Conservation (phyloP, 2,888 invertebrate genomes). For the Pammene fasciana region DNA sequence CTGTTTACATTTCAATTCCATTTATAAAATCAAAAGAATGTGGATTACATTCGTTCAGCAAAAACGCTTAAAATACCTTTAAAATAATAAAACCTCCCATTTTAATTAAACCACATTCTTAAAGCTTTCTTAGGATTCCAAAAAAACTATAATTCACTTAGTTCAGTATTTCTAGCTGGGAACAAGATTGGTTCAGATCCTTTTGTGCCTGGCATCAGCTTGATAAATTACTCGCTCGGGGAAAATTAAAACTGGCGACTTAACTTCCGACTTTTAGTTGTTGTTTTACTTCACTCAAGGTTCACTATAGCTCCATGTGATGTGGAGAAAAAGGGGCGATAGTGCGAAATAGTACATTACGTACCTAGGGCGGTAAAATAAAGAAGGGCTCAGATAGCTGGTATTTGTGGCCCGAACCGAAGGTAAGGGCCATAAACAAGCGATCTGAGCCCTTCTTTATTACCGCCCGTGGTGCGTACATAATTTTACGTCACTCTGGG, state of each 20-base stretch:
- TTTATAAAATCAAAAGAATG: too few relatives aligned
- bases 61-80: not conserved
- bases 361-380: too few relatives aligned
- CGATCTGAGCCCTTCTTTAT: too few relatives aligned
- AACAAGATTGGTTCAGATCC: conserved; percentile 50
- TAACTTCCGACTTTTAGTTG: conserved; percentile 29
- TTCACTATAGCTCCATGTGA: not conserved
- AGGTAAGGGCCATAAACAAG: too few relatives aligned
- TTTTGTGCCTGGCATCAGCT: conserved; percentile 53
- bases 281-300: conserved; percentile 22
- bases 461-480: too few relatives aligned
- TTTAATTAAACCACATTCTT: conserved; percentile 22
- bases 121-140: conserved; percentile 27
- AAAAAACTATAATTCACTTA: conserved; percentile 44
- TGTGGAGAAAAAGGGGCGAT: not conserved
- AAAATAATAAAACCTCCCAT: not conserved
- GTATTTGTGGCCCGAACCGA: too few relatives aligned
- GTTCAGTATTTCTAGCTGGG: conserved; percentile 47
- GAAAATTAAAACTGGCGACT: conserved; percentile 63
- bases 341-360: too few relatives aligned
- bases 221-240: conserved; percentile 63
- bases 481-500: too few relatives aligned
- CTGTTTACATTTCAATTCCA: too few relatives aligned
- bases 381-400: too few relatives aligned
- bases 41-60: too few relatives aligned